Evolutionary conservation across 2,888 invertebrate species (phyloP), one percentile per base, ranked within the genome.

Genomic region (Notodonta ziczac): DNA sequence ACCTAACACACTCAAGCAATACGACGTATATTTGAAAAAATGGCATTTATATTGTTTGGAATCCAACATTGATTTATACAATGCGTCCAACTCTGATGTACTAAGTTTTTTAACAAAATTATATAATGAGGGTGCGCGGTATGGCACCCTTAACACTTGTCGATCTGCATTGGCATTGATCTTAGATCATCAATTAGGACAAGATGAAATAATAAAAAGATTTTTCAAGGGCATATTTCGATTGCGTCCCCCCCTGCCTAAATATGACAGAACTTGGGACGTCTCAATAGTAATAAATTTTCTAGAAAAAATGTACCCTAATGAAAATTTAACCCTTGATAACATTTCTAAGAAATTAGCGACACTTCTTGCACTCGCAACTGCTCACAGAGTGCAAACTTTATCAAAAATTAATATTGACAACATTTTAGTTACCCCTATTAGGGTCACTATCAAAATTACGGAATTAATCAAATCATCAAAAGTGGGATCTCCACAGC

Each of bases 191-290:
- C 10, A 53, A 5, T 10, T 32, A 10, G 9, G 32, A 5, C 24
- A 53, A 10, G 32, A 53, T 13, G 53, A 53, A 24, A 10, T 10
- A 9, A 53, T 32, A 53, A 53, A 53, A 53, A 24, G 53, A 53
- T 53, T 53, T 35, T 53, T 53, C 32, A 53, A 53, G 14, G 32
- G 53, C 12, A 32, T 53, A 10, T 53, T 32, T 35, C 32, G 53
- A 5, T 53, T 32, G 8, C 9, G 53, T 6, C 53, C 53, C 12
- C 32, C 53, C 8, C 32, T 24, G 5, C 53, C 53, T 35, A 53
- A 32, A 35, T 53, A 53, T 32, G 13, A 32, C 32, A 32, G 6
- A 32, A 24, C 53, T 32, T 53, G 53, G 53, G 53, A 53, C 35
- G 12, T 13, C 4, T 53, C 32, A 10, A 9, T 53, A 5, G 24